These are phyloP conservation scores for Lomographa bimaculata DNA, from an alignment of 2,888 invertebrate genomes.

Conservation along the genomic window DNA sequence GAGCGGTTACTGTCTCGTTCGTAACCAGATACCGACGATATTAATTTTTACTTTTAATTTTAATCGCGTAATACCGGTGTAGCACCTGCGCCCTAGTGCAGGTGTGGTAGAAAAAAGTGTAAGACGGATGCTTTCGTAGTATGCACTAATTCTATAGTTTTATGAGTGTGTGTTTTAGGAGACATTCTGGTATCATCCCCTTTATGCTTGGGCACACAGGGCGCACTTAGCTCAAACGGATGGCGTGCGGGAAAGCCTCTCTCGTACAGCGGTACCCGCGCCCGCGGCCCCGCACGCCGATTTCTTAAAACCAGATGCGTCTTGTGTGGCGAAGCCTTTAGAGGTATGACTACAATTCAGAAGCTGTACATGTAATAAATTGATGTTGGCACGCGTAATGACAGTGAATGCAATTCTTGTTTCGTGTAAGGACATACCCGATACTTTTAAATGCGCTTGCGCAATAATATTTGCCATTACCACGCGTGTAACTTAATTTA, in stretches of 20 bases:
- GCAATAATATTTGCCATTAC: conserved; percentile 20
- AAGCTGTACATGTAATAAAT: conserved; percentile 1
- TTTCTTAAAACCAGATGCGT: too few relatives aligned
- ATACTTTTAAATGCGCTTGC: conserved; percentile 13
- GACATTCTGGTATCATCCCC: too few relatives aligned
- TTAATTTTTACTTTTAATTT: conserved; percentile 11
- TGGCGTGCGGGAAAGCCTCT: too few relatives aligned
- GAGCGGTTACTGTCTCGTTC: conserved; percentile 35
- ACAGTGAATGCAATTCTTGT: conserved; percentile 9
- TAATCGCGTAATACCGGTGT: conserved; percentile 11
- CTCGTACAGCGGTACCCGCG: too few relatives aligned
- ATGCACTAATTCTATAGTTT: too few relatives aligned
- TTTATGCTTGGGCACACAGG: too few relatives aligned
- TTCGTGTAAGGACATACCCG: conserved; percentile 10
- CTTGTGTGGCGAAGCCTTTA: too few relatives aligned
- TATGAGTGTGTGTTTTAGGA: too few relatives aligned
- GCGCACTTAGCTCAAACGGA: too few relatives aligned
- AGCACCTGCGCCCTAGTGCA: conserved; percentile 7
- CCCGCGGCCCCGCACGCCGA: too few relatives aligned
- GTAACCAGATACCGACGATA: conserved; percentile 6
- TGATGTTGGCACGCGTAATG: conserved; percentile 1
- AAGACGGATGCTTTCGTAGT: too few relatives aligned
- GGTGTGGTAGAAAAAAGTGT: conserved; percentile 8
- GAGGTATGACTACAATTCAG: too few relatives aligned
- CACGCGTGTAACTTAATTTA: conserved; percentile 16